Conservation (phyloP, 2,113 vertebrate species). For the Indri indri region DNA sequence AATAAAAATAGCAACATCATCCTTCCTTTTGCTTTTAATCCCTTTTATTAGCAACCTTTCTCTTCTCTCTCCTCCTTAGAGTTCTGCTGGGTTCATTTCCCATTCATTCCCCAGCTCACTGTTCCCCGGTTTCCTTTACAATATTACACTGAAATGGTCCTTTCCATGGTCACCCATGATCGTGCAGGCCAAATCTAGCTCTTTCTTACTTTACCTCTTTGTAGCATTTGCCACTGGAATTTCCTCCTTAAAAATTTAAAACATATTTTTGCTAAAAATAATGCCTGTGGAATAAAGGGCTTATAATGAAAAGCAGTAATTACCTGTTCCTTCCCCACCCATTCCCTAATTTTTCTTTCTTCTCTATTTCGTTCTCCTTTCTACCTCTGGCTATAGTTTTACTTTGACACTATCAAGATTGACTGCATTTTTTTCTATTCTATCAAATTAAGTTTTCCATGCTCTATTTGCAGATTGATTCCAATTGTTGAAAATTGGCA, state of each 20-base stretch:
- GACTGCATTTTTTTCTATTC: slow-evolving; percentile 4
- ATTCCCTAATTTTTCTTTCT: not conserved
- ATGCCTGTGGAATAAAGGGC: not conserved
- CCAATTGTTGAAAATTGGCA: not conserved
- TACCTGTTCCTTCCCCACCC: not conserved
- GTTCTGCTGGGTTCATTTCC: not conserved
- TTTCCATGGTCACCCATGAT: not conserved
- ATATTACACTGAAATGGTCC: not conserved
- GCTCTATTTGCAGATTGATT: not conserved
- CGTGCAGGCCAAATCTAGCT: not conserved
- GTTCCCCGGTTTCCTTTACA: not conserved
- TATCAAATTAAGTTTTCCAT: not conserved
- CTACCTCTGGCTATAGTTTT: not conserved
- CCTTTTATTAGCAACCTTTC: not conserved
- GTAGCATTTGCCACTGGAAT: not conserved
- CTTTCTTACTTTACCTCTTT: slow-evolving; percentile 34
- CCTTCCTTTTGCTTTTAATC: not conserved
- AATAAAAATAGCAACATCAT: not conserved
- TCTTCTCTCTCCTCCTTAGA: not conserved
- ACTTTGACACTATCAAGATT: not conserved
- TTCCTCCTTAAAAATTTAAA: not conserved
- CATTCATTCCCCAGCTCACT: not conserved
- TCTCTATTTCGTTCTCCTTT: not conserved
- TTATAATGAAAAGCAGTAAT: not conserved
- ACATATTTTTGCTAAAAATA: not conserved